These are phyloP conservation scores for Sesamia inferens DNA, from an alignment of 2,888 invertebrate species.

Conservation along the genomic window DNA sequence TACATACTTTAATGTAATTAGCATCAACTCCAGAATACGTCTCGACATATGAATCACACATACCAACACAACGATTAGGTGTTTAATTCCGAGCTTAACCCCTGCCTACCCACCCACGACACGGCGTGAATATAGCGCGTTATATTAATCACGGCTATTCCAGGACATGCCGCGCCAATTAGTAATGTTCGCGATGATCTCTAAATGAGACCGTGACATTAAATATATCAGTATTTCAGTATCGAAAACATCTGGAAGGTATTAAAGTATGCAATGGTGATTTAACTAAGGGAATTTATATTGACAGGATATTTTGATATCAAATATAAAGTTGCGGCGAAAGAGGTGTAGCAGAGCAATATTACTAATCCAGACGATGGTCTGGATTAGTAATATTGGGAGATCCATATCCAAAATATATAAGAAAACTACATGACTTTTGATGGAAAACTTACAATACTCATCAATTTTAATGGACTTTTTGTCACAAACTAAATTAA, in stretches of 20 bases:
- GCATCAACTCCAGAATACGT: conserved; percentile 44
- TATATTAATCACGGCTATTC: conserved; percentile 41
- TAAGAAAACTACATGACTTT: too few species aligned
- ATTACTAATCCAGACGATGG: too few species aligned
- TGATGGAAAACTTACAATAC: too few species aligned
- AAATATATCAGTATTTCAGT: conserved; percentile 18
- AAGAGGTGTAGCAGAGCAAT: not conserved
- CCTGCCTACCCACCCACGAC: conserved; percentile 29
- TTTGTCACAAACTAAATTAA: too few species aligned
- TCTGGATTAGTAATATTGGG: not conserved
- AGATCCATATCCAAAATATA: too few species aligned
- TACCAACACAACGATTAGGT: conserved; percentile 49
- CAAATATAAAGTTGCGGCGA: not conserved
- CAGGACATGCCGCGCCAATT: conserved; percentile 43
- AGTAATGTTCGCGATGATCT: conserved; percentile 43
- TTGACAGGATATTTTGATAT: conserved; percentile 15
- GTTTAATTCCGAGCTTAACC: conserved; percentile 53
- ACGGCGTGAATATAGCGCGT: conserved; percentile 11
- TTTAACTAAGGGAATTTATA: conserved; percentile 13
- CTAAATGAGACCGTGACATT: conserved; percentile 19
- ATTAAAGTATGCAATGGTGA: conserved; percentile 1
- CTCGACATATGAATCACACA: conserved; percentile 59
- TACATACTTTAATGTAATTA: not conserved
- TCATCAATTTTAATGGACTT: too few species aligned
- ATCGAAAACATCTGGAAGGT: conserved; percentile 38